Conservation (phyloP, 2,888 invertebrate species). For the Acronicta psi region DNA sequence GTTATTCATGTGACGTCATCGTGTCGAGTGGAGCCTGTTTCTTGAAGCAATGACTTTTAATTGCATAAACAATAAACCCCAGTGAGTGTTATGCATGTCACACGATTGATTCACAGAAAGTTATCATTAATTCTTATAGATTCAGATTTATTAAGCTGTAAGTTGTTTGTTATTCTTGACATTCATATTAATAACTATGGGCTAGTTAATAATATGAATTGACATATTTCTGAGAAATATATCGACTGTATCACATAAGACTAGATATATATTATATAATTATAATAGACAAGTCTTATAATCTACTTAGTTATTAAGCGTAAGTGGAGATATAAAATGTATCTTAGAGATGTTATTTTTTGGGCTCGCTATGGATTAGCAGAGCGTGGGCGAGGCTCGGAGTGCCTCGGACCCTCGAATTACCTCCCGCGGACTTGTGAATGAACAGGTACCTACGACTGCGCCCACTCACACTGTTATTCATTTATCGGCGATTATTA, state of each 20-base stretch:
- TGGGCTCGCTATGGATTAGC: slow-evolving; percentile 32
- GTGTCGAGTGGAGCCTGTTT: slow-evolving; percentile 52
- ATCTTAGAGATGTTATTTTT: slow-evolving; percentile 40
- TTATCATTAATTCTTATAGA: slow-evolving; percentile 18
- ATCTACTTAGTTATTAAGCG: slow-evolving; percentile 27
- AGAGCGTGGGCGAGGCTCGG: slow-evolving; percentile 43
- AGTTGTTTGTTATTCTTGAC: slow-evolving; percentile 8
- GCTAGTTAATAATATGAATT: too few relatives aligned
- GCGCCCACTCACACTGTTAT: slow-evolving; percentile 62
- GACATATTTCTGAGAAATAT: slow-evolving; percentile 5
- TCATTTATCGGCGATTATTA: slow-evolving; percentile 63
- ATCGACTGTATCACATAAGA: slow-evolving; percentile 16
- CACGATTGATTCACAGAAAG: slow-evolving; percentile 55
- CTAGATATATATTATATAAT: too few relatives aligned
- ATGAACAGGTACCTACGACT: slow-evolving; percentile 72
- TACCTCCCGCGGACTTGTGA: slow-evolving; percentile 62
- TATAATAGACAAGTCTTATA: slow-evolving; percentile 8
- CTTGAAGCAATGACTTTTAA: slow-evolving; percentile 46
- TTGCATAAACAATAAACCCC: slow-evolving; percentile 54
- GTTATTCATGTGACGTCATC: slow-evolving; percentile 64
- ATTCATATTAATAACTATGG: slow-evolving; percentile 11
- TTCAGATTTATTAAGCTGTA: slow-evolving; percentile 14
- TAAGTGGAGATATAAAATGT: slow-evolving; percentile 37
- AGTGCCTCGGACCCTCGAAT: slow-evolving; percentile 33
- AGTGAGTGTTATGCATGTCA: slow-evolving; percentile 39